Base-by-base conservation (phyloP, 2,888 invertebrate species). In the Brachycybe producta region DNA sequence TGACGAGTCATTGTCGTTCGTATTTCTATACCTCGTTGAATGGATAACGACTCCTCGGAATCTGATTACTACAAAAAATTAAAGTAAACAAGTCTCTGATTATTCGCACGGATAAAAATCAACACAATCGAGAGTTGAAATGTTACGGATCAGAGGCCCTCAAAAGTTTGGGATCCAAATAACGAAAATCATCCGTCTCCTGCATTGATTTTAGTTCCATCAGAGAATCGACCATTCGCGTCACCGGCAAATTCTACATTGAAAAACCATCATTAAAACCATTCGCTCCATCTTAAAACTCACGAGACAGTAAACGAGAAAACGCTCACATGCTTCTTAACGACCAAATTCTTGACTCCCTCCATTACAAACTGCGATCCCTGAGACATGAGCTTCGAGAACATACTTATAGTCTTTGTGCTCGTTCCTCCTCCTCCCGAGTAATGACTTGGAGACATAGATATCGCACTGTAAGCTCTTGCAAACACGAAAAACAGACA, bases 281-380 rank as follows among this genome's bases (percentile, higher is more conserved):
- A 13, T 17, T n/a, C n/a, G n/a, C n/a, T n/a, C 17, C 32, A 39
- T 47, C 42, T 49, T 15, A 5, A 50, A 24, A 13, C 8, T 23
- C 50, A 13, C 15, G 34, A 45, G 41, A 49, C 48, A 28, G 24
- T 32, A 38, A 55, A 34, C 2, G 3, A 23, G 34, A 19, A 5
- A 21, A 2, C n/a, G 76, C 81, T 77, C 67, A 87, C 88, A 71
- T 98, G 95, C 72, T 87, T 82, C 70, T 98, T 98, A 7, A 98
- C 88, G 17, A 97, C 97, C 61, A 98, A 77, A 74, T 98, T 99
- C 70, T 95, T 92, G 1, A 97, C 95, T 32, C 95, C 98, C 69
- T 99, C 98, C 95, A 98, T 98, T 0, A 98, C 94, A 67, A 98
- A 95, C 30, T 90, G 88, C 0, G 95, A 97, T 21, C 95, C 94